Conservation (phyloP, 2,888 invertebrate species). For the Cremastinae sp. region DNA sequence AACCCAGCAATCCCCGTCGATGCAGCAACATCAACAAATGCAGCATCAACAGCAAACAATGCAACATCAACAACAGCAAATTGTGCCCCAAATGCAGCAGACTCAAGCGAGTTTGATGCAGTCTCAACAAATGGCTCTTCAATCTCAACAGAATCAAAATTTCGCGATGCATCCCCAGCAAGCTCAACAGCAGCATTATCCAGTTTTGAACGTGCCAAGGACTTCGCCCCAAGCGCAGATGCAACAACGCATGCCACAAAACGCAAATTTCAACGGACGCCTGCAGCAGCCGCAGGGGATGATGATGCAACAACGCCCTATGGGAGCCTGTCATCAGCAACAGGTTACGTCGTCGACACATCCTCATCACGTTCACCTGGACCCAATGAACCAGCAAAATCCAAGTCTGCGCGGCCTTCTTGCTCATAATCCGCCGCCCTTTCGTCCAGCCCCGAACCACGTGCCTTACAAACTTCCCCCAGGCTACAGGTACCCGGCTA, state of each 20-base stretch:
- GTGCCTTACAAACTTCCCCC: conserved; percentile 74
- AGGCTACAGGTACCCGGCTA: conserved; percentile 72
- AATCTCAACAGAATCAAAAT: conserved; percentile 73
- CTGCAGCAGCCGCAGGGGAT: conserved; percentile 71
- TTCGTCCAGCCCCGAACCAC: conserved; percentile 71
- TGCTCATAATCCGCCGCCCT: conserved; percentile 76
- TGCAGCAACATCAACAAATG: conserved; percentile 76
- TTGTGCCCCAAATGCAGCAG: conserved; percentile 71
- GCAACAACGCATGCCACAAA: conserved; percentile 70
- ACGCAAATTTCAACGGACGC: conserved; percentile 76
- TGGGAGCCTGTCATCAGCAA: conserved; percentile 76
- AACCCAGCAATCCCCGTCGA: conserved; percentile 70
- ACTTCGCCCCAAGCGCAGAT: conserved; percentile 74
- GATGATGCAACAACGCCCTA: conserved; percentile 73
- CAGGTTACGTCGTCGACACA: conserved; percentile 84
- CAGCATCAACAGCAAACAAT: conserved; percentile 73
- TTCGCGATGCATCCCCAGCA: conserved; percentile 64
- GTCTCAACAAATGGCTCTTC: conserved; percentile 71
- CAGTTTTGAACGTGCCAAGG: conserved; percentile 73
- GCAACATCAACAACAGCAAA: conserved; percentile 64
- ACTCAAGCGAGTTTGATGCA: conserved; percentile 66
- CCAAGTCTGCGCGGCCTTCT: conserved; percentile 73
- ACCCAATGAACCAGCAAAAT: conserved; percentile 74
- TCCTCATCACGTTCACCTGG: conserved; percentile 81
- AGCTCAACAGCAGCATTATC: conserved; percentile 78